Conservation (phyloP, 2,113 vertebrate species). For the Columba livia region DNA sequence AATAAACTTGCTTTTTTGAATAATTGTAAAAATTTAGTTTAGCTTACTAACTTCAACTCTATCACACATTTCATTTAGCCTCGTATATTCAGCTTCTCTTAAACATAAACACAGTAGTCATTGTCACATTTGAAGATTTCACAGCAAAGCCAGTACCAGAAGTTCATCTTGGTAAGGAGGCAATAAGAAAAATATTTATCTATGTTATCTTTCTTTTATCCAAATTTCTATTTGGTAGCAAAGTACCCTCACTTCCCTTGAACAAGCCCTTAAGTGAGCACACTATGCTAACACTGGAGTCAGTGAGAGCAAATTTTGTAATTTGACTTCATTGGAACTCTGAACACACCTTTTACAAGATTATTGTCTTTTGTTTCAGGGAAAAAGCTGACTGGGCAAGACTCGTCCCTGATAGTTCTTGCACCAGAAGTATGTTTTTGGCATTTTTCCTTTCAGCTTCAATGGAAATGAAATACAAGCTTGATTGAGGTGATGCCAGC, state of each 20-base stretch:
- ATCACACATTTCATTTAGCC: neutral
- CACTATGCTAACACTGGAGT: neutral
- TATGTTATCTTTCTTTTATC: neutral
- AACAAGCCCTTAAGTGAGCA: neutral
- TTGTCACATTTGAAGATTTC: neutral
- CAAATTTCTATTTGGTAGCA: neutral
- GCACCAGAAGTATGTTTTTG: neutral
- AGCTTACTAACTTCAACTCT: neutral
- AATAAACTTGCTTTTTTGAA: neutral
- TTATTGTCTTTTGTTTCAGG: neutral
- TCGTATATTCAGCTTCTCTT: neutral
- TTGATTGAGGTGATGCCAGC: neutral
- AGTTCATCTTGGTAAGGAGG: neutral
- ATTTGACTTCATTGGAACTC: neutral
- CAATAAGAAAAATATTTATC: neutral
- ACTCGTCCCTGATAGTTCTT: conserved; percentile 12
- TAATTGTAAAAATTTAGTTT: neutral
- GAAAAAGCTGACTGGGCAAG: conserved; percentile 7
- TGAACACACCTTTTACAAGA: neutral
- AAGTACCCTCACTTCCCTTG: neutral
- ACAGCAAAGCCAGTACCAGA: neutral
- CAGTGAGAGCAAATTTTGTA: neutral
- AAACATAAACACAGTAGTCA: neutral
- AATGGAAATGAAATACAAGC: neutral
- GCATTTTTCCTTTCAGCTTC: conserved; percentile 10